Percentiles rank a stretch among this genome's conserved stretches.
Conservation (phyloP, 2,888 invertebrate species). For the Yponomeuta cagnagella region DNA sequence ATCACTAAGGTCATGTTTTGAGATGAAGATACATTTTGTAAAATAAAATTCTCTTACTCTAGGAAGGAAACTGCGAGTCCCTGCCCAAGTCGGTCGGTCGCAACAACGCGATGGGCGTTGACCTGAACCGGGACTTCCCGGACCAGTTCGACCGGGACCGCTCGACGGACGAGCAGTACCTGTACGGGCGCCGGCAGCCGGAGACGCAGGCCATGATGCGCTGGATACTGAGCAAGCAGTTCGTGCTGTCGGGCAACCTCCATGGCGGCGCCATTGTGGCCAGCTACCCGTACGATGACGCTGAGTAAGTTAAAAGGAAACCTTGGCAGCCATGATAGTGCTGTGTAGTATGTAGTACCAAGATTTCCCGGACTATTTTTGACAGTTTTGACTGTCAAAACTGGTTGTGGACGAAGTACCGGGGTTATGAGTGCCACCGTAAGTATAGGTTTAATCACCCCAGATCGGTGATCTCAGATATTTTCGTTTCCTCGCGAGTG, state of each 20-base stretch:
- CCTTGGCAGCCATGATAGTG: background rate
- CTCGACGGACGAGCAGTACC: conserved; percentile 54
- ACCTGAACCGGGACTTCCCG: conserved; percentile 95
- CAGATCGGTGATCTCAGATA: too few relatives aligned
- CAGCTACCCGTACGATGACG: conserved; percentile 97
- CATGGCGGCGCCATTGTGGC: conserved; percentile 98
- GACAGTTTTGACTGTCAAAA: too few relatives aligned
- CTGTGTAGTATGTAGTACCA: too few relatives aligned
- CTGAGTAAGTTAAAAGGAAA: conserved; percentile 71
- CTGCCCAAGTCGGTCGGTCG: conserved; percentile 81
- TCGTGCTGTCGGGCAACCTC: conserved; percentile 94
- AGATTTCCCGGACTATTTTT: too few relatives aligned
- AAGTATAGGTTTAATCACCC: too few relatives aligned
- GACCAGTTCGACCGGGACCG: conserved; percentile 83
- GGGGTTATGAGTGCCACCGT: too few relatives aligned
- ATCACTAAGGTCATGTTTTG: too few relatives aligned
- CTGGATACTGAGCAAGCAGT: conserved; percentile 91
- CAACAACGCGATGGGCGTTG: conserved; percentile 86
- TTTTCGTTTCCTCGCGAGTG: too few relatives aligned
- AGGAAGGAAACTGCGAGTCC: conserved; percentile 89
- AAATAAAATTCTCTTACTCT: conserved; percentile 30
- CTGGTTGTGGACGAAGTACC: too few relatives aligned
- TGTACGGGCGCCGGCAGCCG: conserved; percentile 81
- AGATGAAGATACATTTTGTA: background rate
- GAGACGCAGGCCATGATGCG: conserved; percentile 92